Conservation (phyloP, 1,140 invertebrate species). For the Drosophila orena region DNA sequence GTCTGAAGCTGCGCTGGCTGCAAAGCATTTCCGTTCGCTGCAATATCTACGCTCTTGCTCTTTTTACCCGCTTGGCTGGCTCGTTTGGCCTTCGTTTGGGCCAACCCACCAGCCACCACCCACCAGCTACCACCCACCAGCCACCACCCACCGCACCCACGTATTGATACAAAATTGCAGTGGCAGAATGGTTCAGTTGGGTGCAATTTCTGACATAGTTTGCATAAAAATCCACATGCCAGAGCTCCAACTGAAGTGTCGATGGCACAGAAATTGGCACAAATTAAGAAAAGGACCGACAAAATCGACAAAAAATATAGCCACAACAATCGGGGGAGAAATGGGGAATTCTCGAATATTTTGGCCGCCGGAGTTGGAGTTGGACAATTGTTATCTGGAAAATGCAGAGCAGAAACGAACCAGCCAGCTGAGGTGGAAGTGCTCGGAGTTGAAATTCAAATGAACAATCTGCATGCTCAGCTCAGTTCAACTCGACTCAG, state of each 20-base stretch:
- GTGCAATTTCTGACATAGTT: constrained; percentile 63
- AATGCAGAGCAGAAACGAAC: constrained; percentile 41
- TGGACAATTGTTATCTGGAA: constrained; percentile 52
- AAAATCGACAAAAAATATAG: constrained; percentile 10
- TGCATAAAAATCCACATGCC: constrained; percentile 68
- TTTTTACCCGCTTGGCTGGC: constrained; percentile 26
- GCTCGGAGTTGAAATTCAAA: constrained; percentile 23
- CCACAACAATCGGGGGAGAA: constrained; percentile 19
- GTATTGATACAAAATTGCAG: constrained; percentile 60
- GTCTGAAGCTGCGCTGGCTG: constrained; percentile 16
- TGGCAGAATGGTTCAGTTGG: constrained; percentile 60
- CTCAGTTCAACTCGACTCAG: constrained; percentile 11
- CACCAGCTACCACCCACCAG: too few species aligned
- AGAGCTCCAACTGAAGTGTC: constrained; percentile 43
- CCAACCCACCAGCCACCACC: constrained; percentile 6
- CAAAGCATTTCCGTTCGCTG: constrained; percentile 47
- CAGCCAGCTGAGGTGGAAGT: constrained; percentile 18
- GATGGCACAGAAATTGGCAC: constrained; percentile 49
- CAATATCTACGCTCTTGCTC: constrained; percentile 43
- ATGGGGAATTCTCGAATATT: constrained; percentile 30
- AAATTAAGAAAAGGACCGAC: constrained; percentile 60
- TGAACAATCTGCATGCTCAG: constrained; percentile 24
- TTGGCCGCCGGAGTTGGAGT: constrained; percentile 29
- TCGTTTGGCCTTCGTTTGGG: constrained; percentile 40
- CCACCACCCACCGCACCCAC: constrained; percentile 4